Percentiles rank a stretch among this genome's conserved stretches.
Conservation (phyloP, 2,113 vertebrate species). For the Catharus fuscescens region DNA sequence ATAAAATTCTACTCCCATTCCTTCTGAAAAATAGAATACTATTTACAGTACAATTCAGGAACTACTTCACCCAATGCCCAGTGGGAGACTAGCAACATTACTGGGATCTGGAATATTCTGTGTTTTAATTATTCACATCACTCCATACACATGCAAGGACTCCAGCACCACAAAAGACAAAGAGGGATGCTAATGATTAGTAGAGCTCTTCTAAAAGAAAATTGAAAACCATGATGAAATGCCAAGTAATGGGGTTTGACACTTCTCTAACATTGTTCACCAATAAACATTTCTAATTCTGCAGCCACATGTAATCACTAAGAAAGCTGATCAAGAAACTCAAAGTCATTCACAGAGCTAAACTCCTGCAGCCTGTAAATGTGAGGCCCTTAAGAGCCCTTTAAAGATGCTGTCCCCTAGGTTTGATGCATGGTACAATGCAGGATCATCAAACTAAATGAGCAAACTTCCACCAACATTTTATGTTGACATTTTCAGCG, state of each 20-base stretch:
- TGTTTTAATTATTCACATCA: not conserved
- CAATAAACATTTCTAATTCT: not conserved
- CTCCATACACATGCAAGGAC: not conserved
- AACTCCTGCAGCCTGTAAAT: not conserved
- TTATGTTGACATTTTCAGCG: not conserved
- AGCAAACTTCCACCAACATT: not conserved
- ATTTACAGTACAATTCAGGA: not conserved
- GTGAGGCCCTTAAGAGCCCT: not conserved
- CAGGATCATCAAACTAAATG: not conserved
- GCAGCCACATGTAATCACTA: not conserved
- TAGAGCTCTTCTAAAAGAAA: not conserved
- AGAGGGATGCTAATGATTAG: not conserved
- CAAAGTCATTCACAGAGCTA: not conserved
- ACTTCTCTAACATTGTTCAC: not conserved
- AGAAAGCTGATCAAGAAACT: not conserved
- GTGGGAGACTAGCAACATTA: not conserved
- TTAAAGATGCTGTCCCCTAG: not conserved
- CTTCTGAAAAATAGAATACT: not conserved
- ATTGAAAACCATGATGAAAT: not conserved
- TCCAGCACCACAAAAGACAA: not conserved
- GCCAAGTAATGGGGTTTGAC: rapidly evolving
- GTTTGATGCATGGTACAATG: not conserved
- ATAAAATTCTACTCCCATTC: not conserved
- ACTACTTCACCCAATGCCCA: not conserved
- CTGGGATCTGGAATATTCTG: not conserved